phyloP scores from a whole-genome alignment of 2,113 vertebrate species.

The Gorsachius goisagi region DNA sequence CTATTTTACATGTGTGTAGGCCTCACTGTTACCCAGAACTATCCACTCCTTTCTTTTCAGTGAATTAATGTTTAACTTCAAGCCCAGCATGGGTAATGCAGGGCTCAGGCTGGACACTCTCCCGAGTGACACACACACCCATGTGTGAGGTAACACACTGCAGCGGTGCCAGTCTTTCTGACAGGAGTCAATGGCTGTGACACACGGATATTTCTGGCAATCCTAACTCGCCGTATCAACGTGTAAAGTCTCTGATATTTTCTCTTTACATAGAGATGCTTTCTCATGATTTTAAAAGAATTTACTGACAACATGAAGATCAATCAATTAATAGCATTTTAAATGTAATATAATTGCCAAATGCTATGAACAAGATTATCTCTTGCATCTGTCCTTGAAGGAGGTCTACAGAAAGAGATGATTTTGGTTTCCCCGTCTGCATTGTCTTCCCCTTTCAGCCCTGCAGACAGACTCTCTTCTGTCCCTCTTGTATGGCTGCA shows the following conservation, averaged over 20 bases:
- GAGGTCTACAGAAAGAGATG: fast-evolving
- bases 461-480: not conserved
- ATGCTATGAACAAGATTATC: not conserved
- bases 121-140: not conserved
- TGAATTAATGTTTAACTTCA: not conserved
- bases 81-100: not conserved
- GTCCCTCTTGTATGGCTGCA: not conserved
- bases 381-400: not conserved
- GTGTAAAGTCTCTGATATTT: not conserved
- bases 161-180: not conserved
- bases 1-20: not conserved
- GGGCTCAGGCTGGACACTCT: not conserved
- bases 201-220: not conserved
- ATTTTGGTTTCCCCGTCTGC: not conserved
- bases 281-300: not conserved
- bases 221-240: fast-evolving
- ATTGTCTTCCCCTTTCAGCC: not conserved
- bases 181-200: not conserved
- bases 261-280: not conserved
- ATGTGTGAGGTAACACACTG: not conserved
- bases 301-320: not conserved
- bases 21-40: not conserved
- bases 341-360: not conserved
- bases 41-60: not conserved
- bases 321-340: not conserved